Percentiles rank a stretch among this genome's conserved stretches.
These are phyloP conservation scores for Anneissia japonica DNA, from an alignment of 35 echinoderm and acorn worm genomes.

Conservation along the genomic window DNA sequence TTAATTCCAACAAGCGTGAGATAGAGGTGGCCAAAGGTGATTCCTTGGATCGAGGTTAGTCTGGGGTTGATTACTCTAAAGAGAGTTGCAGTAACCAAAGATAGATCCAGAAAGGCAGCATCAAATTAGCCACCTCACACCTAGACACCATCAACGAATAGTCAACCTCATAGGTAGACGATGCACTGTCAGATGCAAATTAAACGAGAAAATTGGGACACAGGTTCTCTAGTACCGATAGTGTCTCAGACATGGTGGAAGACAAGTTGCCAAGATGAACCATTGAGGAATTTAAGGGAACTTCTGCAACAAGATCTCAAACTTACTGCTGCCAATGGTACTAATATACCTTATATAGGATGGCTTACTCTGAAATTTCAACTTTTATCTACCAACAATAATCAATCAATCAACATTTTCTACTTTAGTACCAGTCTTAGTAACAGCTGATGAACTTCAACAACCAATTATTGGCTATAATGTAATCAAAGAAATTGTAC, in stretches of 20 bases:
- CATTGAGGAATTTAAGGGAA: conserved; percentile 26
- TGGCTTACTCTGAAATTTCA: conserved; percentile 11
- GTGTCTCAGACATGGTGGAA: too few species aligned
- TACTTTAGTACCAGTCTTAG: background rate
- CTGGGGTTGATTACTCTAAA: background rate
- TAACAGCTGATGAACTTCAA: background rate
- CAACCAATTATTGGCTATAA: background rate
- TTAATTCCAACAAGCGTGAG: too few species aligned
- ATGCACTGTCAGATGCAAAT: too few species aligned
- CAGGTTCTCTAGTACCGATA: background rate
- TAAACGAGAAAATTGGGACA: too few species aligned
- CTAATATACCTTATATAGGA: background rate
- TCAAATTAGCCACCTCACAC: background rate
- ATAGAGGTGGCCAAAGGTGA: too few species aligned
- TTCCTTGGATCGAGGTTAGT: too few species aligned
- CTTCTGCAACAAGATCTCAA: conserved; percentile 11
- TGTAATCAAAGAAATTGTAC: background rate
- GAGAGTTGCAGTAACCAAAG: background rate
- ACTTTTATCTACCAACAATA: background rate
- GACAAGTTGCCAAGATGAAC: too few species aligned
- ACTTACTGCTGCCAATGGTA: conserved; percentile 17
- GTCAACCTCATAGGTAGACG: conserved; percentile 30
- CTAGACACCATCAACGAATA: background rate
- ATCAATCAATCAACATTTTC: background rate
- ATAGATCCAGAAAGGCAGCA: background rate